Base-by-base conservation (phyloP, 2,888 invertebrate species). In the Autographa pulchrina region DNA sequence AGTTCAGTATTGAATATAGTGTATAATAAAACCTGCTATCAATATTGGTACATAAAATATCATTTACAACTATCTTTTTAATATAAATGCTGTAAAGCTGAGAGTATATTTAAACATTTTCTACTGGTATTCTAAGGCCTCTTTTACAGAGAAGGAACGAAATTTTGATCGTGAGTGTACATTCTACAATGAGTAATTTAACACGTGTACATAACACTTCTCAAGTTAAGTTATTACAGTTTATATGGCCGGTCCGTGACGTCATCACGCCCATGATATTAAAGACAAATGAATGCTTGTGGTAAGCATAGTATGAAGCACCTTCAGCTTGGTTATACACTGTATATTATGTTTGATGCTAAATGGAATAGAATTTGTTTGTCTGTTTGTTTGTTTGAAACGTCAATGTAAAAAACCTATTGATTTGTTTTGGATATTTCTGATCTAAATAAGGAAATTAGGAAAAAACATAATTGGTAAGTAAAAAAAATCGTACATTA, bases 241-340 rank as follows among this genome's bases (percentile, higher is more conserved):
- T 56, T 56, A 48, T 56, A 56, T 25, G 54, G 54, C 13, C 4
- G 54, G 54, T 56, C 54, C 20, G 25, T 67, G 61, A 48, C 62
- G 65, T 16, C 16, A 38, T 62, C n/a, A 75, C 20, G 61, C 9
- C 41, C 11, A 25, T 18, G 43, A 32, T 59, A n/a, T 43, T 59
- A 31, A 59, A 38, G 16, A 16, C 2, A 3, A 32, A n/a, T 13
- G 65, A 20, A 61, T 58, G 61, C 43, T 13, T 70, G 65, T 2
- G 78, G 35, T 5, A 38, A 20, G 38, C 38, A 11, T 11, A 0
- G 38, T 38, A 38, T 38, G 38, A 38, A 35, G 38, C 9, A 38
- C 2, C 38, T 38, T 38, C 38, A 43, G 14, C 3, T 14, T 16
- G 4, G 14, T 43, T 14, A 4, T 43, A 43, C 16, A 43, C 4